A percentile compares a stretch with the other conserved stretches of the same genome.
phyloP scores from a whole-genome alignment of 2,888 invertebrate genomes.

The Platerodrilus igneus region DNA sequence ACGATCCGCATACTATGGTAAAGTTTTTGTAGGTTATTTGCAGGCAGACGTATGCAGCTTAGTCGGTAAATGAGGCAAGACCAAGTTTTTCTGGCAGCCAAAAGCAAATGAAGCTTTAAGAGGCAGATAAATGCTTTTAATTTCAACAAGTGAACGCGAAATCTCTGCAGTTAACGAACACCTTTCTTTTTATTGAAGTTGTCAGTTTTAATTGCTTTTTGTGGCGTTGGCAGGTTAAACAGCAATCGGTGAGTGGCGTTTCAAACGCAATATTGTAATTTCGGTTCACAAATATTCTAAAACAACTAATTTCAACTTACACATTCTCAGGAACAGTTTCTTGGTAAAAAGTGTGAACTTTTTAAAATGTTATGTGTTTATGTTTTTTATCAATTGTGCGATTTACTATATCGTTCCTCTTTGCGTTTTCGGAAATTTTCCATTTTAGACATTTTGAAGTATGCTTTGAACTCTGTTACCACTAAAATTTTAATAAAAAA shows the following conservation, averaged over 20 bases:
- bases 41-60: constrained; percentile 12
- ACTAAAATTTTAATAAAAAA: no score
- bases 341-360: constrained; percentile 2
- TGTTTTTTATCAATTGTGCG: constrained; percentile 9
- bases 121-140: constrained; percentile 10
- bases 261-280: constrained; percentile 15
- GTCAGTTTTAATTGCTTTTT: constrained; percentile 7
- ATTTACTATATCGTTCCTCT: no score
- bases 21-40: constrained; percentile 14
- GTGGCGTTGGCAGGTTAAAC: constrained; percentile 6
- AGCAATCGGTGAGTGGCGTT: constrained; percentile 6
- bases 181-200: no score
- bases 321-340: background rate
- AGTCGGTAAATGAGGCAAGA: constrained; percentile 13
- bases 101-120: constrained; percentile 12
- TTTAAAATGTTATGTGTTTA: constrained; percentile 8
- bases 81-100: constrained; percentile 17
- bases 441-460: no score
- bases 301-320: constrained; percentile 12
- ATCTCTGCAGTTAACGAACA: no score
- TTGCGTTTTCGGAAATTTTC: no score
- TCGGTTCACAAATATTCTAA: constrained; percentile 10
- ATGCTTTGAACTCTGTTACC: no score
- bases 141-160: no score
- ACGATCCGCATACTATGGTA: constrained; percentile 9